phyloP scores from a whole-genome alignment of 2,888 invertebrate genomes.

The Lasioglossum calceatum region DNA sequence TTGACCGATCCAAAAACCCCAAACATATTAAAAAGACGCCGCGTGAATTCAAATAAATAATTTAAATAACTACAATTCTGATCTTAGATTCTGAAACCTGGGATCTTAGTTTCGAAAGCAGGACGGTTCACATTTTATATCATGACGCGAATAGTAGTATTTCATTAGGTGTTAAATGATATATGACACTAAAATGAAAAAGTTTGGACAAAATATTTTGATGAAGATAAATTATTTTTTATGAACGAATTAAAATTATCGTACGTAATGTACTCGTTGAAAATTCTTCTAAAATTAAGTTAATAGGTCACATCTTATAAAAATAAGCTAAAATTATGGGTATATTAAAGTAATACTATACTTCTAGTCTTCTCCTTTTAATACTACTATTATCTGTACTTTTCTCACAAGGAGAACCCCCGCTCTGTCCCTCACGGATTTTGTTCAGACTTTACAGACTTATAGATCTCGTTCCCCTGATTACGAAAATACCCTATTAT shows the following conservation, averaged over 20 bases:
- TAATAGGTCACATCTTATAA: no score
- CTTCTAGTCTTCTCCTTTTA: slow-evolving; percentile 59
- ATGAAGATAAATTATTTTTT: neutral
- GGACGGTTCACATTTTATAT: neutral
- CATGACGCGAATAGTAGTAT: neutral
- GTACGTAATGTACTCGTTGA: neutral
- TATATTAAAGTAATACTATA: no score
- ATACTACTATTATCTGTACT: slow-evolving; percentile 66
- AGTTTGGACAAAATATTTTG: neutral
- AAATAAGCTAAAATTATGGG: no score
- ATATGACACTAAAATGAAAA: neutral
- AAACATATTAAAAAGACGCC: slow-evolving; percentile 66
- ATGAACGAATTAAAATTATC: neutral
- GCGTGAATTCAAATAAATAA: slow-evolving; percentile 13
- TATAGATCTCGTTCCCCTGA: no score
- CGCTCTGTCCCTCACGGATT: no score
- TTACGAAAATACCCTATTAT: no score
- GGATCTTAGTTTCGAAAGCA: neutral
- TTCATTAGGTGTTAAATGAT: neutral
- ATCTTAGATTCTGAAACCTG: no score
- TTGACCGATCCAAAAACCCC: slow-evolving; percentile 63
- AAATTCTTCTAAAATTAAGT: no score
- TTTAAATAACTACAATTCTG: no score
- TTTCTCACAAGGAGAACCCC: no score
- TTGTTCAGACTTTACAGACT: no score